Base-by-base conservation (phyloP, 2,797 vertebrate species). In the Lithobates sylvaticus region DNA sequence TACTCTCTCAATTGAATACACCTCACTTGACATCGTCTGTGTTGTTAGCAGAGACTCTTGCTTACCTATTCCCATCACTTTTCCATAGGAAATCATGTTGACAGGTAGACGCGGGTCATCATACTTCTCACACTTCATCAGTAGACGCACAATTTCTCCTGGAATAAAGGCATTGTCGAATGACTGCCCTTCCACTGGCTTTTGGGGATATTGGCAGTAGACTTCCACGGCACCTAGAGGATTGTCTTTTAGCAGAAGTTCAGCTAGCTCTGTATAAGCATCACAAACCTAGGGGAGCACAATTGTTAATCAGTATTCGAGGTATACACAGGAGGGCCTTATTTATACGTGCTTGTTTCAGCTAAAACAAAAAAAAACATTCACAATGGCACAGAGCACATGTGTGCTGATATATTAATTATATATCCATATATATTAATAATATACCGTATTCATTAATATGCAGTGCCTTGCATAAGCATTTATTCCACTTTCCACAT, bases 131-230 rank as follows among this genome's bases (percentile, higher is more conserved):
- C 88, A 89, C 13, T 86, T 89, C 90, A 95, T 93, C 64, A 95
- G 91, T 64, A 94, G 82, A 58, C 91, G 92, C 67, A 93, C 71
- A 0, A 93, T 94, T 85, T 95, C 94, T 76, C 94, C 94, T 0
- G 91, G 90, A 84, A 95, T 93, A 89, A 94, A 95, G 70, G 94
- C 94, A 21, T 95, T 94, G 2, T 93, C 88, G 7, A 93, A 94
- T 23, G 88, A 93, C 76, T 94, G 93, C 84, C 94, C 86, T 0
- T 88, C 83, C 67, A 88, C 84, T 0, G 92, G 90, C 86, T 90
- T 94, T 85, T 93, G 89, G 1, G 92, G 94, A 87, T 94, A 94
- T 3, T 89, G 89, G 90, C 92, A 90, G 89, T 93, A 95, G 54
- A 94, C 88, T 1, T 94, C 91, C 81, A 94, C 82, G 2, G 94